Conservation (phyloP, 2,888 invertebrate genomes). For the Alentia gelatinosa region DNA sequence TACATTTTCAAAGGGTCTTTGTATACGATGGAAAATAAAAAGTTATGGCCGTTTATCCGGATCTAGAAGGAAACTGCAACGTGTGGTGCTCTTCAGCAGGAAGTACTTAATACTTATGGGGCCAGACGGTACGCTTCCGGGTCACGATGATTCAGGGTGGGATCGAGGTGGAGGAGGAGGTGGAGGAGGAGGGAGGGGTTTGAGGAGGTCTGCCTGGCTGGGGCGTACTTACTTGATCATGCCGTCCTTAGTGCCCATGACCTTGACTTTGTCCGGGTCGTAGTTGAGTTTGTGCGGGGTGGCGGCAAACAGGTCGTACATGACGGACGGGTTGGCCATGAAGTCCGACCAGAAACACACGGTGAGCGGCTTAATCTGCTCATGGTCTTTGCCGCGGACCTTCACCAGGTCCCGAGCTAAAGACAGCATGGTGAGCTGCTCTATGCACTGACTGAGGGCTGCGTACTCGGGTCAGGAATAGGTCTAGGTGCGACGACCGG, state of each 20-base stretch:
- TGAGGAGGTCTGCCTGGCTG: too few relatives aligned
- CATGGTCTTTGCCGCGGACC: conserved; percentile 61
- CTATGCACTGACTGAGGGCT: too few relatives aligned
- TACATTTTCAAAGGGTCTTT: too few relatives aligned
- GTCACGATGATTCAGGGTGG: too few relatives aligned
- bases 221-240: conserved; percentile 67
- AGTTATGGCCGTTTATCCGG: too few relatives aligned
- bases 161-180: too few relatives aligned
- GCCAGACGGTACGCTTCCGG: too few relatives aligned
- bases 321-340: conserved; percentile 67
- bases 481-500: not conserved
- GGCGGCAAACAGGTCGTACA: conserved; percentile 65
- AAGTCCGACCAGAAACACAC: conserved; percentile 68
- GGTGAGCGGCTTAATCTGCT: conserved; percentile 67
- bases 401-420: conserved; percentile 65
- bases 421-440: conserved; percentile 61
- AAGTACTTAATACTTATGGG: too few relatives aligned
- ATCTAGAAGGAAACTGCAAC: too few relatives aligned
- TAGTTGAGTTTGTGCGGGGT: conserved; percentile 66
- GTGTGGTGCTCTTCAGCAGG: too few relatives aligned
- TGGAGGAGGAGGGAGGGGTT: too few relatives aligned
- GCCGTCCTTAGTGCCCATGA: conserved; percentile 69
- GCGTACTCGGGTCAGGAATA: not conserved
- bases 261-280: conserved; percentile 68
- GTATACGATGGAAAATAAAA: too few relatives aligned